Base-by-base conservation (phyloP, 2,888 invertebrate genomes). In the Esperia sulphurella region DNA sequence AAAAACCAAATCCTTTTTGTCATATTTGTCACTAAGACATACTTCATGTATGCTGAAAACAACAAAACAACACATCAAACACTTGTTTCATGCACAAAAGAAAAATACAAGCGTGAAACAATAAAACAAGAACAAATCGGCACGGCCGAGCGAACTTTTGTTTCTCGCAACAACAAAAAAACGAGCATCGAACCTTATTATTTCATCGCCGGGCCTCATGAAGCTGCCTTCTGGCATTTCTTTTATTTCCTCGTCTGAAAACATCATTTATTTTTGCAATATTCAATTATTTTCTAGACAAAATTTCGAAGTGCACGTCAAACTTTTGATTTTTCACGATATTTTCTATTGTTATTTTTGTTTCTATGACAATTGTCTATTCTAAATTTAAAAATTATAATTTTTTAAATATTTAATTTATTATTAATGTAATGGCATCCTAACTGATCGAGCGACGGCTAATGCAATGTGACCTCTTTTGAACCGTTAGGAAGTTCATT, bases 211-310 rank as follows among this genome's bases (percentile, higher is more conserved):
- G 49, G 82, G 79, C 57, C 76, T 75, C 77, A 79, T 79, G 64
- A 81, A 79, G 65, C 74, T 74, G 68, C 73, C 76, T 66, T 79
- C 85, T 55, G 75, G 71, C 57, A 75, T 74, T 72, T 77, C 79
- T 86, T 87, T 89, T 79, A 85, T 86, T 80, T 88, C 87, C 53
- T 87, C 87, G 64, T 87, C 85, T 58, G 84, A 83, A 77, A 89
- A 86, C 89, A 89, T 89, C 75, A 76, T 86, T 84, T 81, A 78
- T 81, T 83, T 79, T 71, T 79, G 62, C 67, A 73, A 80, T 74
- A 82, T 75, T 83, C 86, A 83, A 86, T 86, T 87, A 79, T 85
- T 87, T 85, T 73, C 60, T 55, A 74, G 67, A 81, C 75, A 82
- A 84, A 85, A 77, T 69, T 63, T 53, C 68, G 63, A 66, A 53